Evolutionary conservation across 1,140 invertebrate species (phyloP), one percentile per base, ranked within the genome.

Genomic region (Varroa destructor): DNA sequence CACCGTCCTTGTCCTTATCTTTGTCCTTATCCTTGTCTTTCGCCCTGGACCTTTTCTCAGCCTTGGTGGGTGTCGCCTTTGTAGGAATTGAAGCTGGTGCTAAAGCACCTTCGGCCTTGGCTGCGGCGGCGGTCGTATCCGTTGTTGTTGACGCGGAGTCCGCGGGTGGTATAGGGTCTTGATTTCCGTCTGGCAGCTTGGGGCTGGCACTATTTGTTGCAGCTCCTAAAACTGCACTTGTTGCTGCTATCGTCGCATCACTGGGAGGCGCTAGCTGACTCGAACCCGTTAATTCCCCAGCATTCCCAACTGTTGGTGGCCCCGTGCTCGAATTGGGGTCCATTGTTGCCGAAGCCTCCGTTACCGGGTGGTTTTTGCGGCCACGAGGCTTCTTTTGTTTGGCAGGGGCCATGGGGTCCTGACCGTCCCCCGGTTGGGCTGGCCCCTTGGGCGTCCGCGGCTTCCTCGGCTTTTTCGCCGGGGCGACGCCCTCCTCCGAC

Each of bases 381-480:
- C 61, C 61, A 67, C 61, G 61, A 43, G 61, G 61, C 61, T 67
- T 67, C 61, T 67, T 67, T 67, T 67, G 61, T 37, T 67, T 67
- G 61, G 61, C 61, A 67, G 61, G 61, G 61, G 61, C 61, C 61
- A 37, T 67, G 61, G 61, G 61, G 61, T 67, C 61, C 61, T 67
- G 61, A 67, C 61, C 61, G 61, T 67, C 61, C 61, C 61, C 61
- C 61, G 61, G 61, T 67, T 67, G 61, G 61, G 61, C 61, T 67
- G 61, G 61, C 61, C 61, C 61, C 61, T 67, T 67, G 61, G 61
- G 61, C 61, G 61, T 67, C 61, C 61, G 61, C 61, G 61, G 61
- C 61, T 67, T 67, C 61, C 61, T 67, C 61, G 61, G 61, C 61
- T 67, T 67, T 67, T 67, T 67, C 61, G 61, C 61, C 61, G 61